Base-by-base conservation (phyloP, 2,797 vertebrate genomes). In the Tamandua tetradactyla region DNA sequence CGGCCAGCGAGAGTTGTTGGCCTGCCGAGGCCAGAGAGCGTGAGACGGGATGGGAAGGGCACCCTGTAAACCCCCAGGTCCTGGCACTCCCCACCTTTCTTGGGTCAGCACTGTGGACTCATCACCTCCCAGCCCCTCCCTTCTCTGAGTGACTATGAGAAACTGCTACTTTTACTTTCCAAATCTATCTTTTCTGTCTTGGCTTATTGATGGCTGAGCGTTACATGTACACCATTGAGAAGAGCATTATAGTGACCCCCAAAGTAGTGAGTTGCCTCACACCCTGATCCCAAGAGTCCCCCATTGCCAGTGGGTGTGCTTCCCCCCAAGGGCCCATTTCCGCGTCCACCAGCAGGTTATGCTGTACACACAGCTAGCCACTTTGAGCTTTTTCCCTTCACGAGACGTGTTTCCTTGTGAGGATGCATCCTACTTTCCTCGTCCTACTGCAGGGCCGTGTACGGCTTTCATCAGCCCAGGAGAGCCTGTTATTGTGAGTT, bases 1-100 rank as follows among this genome's bases (percentile, higher is more conserved):
- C 35, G 3, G 17, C 37, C 17, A 3, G 30, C 52, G 15, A 47
- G 47, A 13, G 47, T 2, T 8, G n/a, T n/a, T n/a, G n/a, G n/a
- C n/a, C n/a, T n/a, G n/a, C n/a, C n/a, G 55, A 14, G 42, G 22
- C 22, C 49, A 0, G 1, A 14, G n/a, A 1, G 0, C 5, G 0
- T 2, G 7, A 32, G 74, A 2, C 1, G 0, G 18, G 59, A 7
- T 0, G 1, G 64, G 35, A 27, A 6, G 40, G 27, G 59, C 0
- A 23, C 61, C 32, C 37, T 4, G 13, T 7, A 12, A 0, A 22
- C 17, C 18, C 68, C 25, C 0, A 2, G 52, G 35, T 22, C n/a
- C 72, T 9, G 5, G 25, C 12, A 3, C 7, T 0, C 1, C 5
- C 40, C 25, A 0, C 0, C 7, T 30, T 49, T 75, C 47, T 18